These are phyloP conservation scores for Drosophila lacteicornis DNA, from an alignment of 1,140 invertebrate genomes.

Conservation along the genomic window DNA sequence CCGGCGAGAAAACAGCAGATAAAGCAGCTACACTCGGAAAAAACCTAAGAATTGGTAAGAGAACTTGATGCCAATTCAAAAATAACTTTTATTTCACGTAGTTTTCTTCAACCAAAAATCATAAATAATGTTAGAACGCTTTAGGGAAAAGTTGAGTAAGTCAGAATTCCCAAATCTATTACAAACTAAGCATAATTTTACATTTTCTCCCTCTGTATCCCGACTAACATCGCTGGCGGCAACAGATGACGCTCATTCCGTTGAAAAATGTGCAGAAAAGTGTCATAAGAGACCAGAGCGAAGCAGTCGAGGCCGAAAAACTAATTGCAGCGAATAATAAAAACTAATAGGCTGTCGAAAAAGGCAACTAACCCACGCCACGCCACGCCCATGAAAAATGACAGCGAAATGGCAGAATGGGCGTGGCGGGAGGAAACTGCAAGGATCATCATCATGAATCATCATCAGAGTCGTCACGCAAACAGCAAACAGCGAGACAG, in stretches of 20 bases:
- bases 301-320: constrained; percentile 52
- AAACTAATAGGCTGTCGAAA: constrained; percentile 83
- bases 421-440: constrained; percentile 49
- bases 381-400: constrained; percentile 66
- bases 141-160: no score
- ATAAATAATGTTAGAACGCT: background rate
- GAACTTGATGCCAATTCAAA: no score
- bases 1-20: constrained; percentile 46
- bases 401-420: constrained; percentile 52
- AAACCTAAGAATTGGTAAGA: background rate
- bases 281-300: constrained; percentile 63
- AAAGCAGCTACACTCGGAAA: constrained; percentile 7
- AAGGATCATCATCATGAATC: constrained; percentile 82
- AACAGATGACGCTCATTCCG: constrained; percentile 78
- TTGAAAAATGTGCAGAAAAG: constrained; percentile 77
- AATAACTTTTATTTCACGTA: background rate
- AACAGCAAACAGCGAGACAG: constrained; percentile 41
- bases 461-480: constrained; percentile 73
- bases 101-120: background rate
- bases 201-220: constrained; percentile 4
- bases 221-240: constrained; percentile 45
- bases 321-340: constrained; percentile 83
- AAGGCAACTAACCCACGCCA: constrained; percentile 29
- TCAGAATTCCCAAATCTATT: background rate
- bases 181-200: background rate